phyloP scores from a whole-genome alignment of 2,113 vertebrate genomes.

The Ictalurus punctatus region DNA sequence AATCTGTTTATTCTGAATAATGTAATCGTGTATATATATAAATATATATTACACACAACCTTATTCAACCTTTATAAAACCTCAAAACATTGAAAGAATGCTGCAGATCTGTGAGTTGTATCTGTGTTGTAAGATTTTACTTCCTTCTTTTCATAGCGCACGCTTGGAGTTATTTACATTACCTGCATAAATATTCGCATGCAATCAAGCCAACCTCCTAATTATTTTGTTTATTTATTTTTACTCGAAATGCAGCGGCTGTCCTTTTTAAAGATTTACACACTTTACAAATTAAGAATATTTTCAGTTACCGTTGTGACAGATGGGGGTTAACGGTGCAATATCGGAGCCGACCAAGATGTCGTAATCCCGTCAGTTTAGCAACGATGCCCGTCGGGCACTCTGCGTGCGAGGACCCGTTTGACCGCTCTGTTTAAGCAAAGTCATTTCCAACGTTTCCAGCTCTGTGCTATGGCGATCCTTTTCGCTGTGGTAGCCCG shows the following conservation, averaged over 20 bases:
- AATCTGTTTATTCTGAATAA: no score
- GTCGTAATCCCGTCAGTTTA: neutral
- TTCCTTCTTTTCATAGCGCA: neutral
- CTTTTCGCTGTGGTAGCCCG: conserved; percentile 95
- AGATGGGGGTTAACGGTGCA: neutral
- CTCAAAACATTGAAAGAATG: neutral
- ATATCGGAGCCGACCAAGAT: neutral
- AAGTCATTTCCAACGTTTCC: neutral
- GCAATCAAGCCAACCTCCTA: neutral
- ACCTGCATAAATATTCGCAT: neutral
- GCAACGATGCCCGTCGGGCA: neutral
- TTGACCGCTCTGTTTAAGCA: neutral
- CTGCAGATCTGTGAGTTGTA: neutral
- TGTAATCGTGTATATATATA: no score
- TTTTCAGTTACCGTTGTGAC: neutral
- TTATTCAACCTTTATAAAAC: neutral
- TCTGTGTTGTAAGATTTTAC: neutral
- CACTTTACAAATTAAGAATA: neutral
- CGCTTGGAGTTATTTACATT: neutral
- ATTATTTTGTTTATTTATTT: neutral
- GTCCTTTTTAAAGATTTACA: neutral
- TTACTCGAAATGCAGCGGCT: neutral
- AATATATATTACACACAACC: no score
- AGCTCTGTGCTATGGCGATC: conserved; percentile 85
- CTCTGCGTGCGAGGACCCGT: neutral